Evolutionary conservation across 2,113 vertebrate genomes (phyloP).

Genomic region (Meleagris gallopavo): DNA sequence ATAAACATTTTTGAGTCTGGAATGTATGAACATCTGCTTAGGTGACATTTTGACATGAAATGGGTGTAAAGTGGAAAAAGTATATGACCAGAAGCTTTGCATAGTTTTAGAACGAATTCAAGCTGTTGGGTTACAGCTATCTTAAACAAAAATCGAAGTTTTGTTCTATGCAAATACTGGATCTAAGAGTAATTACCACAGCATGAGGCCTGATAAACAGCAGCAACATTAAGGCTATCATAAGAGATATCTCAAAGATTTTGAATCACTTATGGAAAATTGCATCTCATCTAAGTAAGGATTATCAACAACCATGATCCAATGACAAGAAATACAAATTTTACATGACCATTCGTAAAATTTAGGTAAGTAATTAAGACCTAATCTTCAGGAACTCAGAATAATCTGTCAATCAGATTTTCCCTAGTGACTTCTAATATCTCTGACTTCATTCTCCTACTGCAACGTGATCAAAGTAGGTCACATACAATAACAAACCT

Average conservation of each 20-base stretch:
- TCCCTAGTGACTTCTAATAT: neutral
- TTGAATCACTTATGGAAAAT: neutral
- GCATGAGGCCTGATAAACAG: neutral
- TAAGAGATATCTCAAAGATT: neutral
- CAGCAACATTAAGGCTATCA: neutral
- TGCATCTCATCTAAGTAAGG: neutral
- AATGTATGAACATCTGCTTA: neutral
- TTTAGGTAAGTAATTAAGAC: neutral
- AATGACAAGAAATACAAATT: neutral
- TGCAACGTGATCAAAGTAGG: neutral
- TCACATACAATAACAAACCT: neutral
- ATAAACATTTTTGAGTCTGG: neutral
- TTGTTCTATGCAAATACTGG: neutral
- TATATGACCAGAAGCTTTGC: neutral
- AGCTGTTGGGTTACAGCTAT: neutral
- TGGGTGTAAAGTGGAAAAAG: neutral
- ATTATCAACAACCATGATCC: neutral
- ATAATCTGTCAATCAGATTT: neutral
- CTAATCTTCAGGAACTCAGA: neutral
- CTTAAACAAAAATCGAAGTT: neutral
- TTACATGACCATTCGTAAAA: neutral
- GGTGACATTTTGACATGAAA: conserved; percentile 1
- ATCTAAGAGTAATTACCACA: neutral
- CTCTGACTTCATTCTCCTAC: neutral
- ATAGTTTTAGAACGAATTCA: neutral